These are phyloP conservation scores for Uloborus diversus DNA, from an alignment of 1,140 invertebrate genomes.

Conservation along the genomic window DNA sequence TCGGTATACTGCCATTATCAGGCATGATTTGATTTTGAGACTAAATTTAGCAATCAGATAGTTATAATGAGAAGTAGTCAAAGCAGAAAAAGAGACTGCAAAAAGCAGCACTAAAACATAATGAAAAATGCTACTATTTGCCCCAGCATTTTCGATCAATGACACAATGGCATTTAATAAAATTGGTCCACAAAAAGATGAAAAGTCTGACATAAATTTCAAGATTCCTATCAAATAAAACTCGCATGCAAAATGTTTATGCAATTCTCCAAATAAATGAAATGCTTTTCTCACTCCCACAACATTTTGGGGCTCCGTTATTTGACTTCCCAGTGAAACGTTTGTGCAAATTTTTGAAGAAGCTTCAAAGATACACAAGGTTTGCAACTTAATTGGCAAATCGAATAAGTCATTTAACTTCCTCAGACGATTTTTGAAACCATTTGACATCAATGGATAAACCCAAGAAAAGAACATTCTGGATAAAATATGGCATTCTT, in stretches of 20 bases:
- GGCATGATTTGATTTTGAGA: slow-evolving; percentile 84
- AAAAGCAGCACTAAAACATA: slow-evolving; percentile 78
- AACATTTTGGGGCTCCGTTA: slow-evolving; percentile 18
- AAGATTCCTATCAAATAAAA: slow-evolving; percentile 90
- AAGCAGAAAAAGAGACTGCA: slow-evolving; percentile 71
- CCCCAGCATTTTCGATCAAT: slow-evolving; percentile 81
- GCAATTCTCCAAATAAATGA: slow-evolving; percentile 77
- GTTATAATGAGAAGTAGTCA: slow-evolving; percentile 88
- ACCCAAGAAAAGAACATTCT: slow-evolving; percentile 89
- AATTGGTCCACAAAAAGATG: slow-evolving; percentile 88
- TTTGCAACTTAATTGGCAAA: slow-evolving; percentile 77
- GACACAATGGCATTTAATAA: slow-evolving; percentile 83
- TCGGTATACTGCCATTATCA: slow-evolving; percentile 85
- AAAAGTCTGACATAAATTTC: slow-evolving; percentile 83
- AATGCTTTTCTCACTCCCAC: slow-evolving; percentile 2
- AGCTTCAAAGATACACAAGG: slow-evolving; percentile 60
- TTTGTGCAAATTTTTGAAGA: slow-evolving; percentile 65
- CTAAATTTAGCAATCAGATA: slow-evolving; percentile 85
- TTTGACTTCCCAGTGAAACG: slow-evolving; percentile 59
- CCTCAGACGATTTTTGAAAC: slow-evolving; percentile 75
- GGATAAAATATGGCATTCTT: slow-evolving; percentile 78
- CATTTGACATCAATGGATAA: slow-evolving; percentile 83
- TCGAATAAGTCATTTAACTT: slow-evolving; percentile 85
- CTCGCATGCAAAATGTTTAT: slow-evolving; percentile 83
- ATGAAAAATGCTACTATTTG: slow-evolving; percentile 75